Conservation (phyloP, 2,797 vertebrate species). For the Lepilemur septentrionalis region DNA sequence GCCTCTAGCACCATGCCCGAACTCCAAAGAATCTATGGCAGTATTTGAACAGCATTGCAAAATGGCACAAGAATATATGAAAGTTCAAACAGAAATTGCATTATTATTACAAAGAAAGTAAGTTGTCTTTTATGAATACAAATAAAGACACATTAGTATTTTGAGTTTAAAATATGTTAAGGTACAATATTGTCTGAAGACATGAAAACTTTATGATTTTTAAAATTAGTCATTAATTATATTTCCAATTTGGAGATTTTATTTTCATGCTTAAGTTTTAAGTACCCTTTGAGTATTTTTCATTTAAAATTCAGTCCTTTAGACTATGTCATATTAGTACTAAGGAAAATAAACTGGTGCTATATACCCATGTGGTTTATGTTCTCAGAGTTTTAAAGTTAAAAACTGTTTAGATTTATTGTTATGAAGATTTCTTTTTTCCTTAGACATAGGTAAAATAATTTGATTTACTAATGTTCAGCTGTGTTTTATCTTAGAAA, state of each 20-base stretch:
- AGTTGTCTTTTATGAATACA: conserved; percentile 80
- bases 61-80: conserved; percentile 99
- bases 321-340: not conserved
- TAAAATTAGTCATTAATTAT: conserved; percentile 17
- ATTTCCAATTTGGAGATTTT: conserved; percentile 23
- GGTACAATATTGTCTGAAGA: not conserved
- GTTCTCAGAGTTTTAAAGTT: conserved; percentile 37
- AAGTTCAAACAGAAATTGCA: conserved; percentile 99
- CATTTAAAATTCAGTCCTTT: not conserved
- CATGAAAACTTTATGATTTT: conserved; percentile 29
- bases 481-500: conserved; percentile 26
- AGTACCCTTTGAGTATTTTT: not conserved
- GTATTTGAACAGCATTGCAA: conserved; percentile 99
- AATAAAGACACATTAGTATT: not conserved
- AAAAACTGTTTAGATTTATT: conserved; percentile 31
- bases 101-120: conserved; percentile 98
- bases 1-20: conserved; percentile 98
- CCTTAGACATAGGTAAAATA: conserved; percentile 7
- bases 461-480: not conserved
- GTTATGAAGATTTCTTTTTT: not conserved
- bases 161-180: conserved; percentile 36
- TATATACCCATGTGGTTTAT: not conserved
- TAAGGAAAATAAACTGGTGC: not conserved
- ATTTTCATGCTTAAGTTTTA: not conserved
- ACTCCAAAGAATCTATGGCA: conserved; percentile 99